Percentiles rank a stretch among this genome's conserved stretches.
Conservation (phyloP, 2,797 vertebrate genomes). For the Pseudochirops corinnae region DNA sequence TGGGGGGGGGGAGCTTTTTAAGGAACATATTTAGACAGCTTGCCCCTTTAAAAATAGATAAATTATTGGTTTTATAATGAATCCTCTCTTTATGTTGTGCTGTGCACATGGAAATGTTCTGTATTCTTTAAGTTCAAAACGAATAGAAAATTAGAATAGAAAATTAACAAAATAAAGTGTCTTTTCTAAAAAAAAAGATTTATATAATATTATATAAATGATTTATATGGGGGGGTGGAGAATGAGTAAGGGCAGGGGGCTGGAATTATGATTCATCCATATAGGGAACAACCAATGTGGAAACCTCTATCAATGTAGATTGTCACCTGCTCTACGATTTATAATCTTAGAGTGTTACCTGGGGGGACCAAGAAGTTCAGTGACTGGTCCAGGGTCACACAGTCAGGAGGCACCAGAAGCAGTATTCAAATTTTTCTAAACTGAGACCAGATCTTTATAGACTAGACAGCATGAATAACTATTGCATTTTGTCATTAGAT, state of each 20-base stretch:
- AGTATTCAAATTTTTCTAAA: background rate
- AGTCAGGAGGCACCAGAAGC: background rate
- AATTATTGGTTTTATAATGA: background rate
- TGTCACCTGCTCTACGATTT: background rate
- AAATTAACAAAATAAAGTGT: background rate
- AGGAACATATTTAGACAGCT: background rate
- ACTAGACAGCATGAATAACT: background rate
- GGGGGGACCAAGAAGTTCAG: background rate
- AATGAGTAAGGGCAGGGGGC: background rate
- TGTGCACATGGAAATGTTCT: background rate
- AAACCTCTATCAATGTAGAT: background rate
- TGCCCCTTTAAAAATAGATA: background rate
- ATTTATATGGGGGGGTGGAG: background rate
- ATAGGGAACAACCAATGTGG: background rate
- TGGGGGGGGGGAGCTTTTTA: background rate
- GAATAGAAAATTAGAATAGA: background rate
- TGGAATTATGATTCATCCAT: background rate
- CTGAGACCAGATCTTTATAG: background rate
- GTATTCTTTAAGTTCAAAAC: background rate
- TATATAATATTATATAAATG: background rate
- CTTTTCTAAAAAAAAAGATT: background rate
- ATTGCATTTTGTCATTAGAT: background rate
- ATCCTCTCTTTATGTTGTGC: background rate
- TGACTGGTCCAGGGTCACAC: background rate
- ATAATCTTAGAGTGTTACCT: background rate